Percentiles rank a stretch among this genome's conserved stretches.
phyloP scores from a whole-genome alignment of 2,797 vertebrate genomes.

The Chaunax sp. region DNA sequence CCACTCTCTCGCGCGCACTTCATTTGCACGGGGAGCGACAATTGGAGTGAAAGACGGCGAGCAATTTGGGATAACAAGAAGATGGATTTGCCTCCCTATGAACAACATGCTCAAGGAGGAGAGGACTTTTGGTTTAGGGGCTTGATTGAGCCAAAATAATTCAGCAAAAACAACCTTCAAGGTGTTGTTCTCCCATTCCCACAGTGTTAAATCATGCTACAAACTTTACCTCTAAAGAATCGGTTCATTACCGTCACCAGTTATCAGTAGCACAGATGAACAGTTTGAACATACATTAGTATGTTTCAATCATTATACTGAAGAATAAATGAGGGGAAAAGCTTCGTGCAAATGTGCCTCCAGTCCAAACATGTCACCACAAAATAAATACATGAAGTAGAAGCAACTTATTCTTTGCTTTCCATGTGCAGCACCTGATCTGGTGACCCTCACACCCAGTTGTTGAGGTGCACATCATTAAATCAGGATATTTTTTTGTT shows the following conservation, averaged over 20 bases:
- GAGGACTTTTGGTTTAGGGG: conserved; percentile 47
- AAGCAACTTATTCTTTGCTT: not conserved
- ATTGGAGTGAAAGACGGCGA: conserved; percentile 66
- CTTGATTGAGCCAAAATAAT: conserved; percentile 56
- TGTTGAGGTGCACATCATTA: not conserved
- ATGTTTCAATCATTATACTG: too few relatives aligned
- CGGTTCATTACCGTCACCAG: conserved; percentile 12
- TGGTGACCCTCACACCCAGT: not conserved
- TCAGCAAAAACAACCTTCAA: conserved; percentile 49
- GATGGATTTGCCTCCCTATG: conserved; percentile 72
- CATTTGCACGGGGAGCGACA: conserved; percentile 69
- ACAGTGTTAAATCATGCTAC: conserved; percentile 9
- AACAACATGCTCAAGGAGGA: conserved; percentile 60
- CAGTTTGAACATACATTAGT: conserved; percentile 22
- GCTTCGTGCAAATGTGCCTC: not conserved
- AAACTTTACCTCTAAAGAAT: conserved; percentile 18
- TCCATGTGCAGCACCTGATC: too few relatives aligned
- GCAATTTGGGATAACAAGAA: conserved; percentile 79
- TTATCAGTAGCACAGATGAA: conserved; percentile 8
- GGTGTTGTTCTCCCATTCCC: conserved; percentile 23
- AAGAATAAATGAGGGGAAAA: conserved; percentile 1
- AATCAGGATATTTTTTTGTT: conserved; percentile 7
- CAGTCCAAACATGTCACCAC: not conserved
- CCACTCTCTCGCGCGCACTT: conserved; percentile 64
- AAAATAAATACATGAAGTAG: not conserved